phyloP scores from a whole-genome alignment of 2,888 invertebrate genomes.

The Drosophila kanekoi region DNA sequence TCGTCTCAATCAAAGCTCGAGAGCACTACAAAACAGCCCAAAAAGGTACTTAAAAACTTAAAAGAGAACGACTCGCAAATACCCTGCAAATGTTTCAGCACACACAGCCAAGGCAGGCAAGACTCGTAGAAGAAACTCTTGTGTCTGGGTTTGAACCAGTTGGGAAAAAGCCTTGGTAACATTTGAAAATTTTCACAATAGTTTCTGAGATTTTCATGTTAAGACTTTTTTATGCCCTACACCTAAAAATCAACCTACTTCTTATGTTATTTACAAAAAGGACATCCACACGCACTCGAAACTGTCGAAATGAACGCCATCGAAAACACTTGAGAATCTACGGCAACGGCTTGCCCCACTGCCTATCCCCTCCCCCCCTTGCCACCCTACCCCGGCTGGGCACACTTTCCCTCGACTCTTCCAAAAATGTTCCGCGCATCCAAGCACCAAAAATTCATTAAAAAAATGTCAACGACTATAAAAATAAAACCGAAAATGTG shows the following conservation, averaged over 20 bases:
- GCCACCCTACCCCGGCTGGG: too few relatives aligned
- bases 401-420: background rate
- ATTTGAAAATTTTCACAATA: too few relatives aligned
- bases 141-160: too few relatives aligned
- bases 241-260: too few relatives aligned
- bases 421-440: conserved; percentile 39
- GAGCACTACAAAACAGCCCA: conserved; percentile 13
- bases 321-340: conserved; percentile 33
- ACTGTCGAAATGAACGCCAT: conserved; percentile 45
- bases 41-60: background rate
- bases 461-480: conserved; percentile 65
- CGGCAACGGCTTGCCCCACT: background rate
- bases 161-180: too few relatives aligned
- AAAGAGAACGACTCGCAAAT: background rate
- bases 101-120: background rate
- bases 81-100: background rate
- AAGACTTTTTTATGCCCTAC: too few relatives aligned
- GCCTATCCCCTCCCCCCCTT: background rate
- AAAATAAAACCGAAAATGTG: conserved; percentile 47
- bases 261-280: conserved; percentile 6
- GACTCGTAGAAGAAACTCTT: background rate
- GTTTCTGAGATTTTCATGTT: too few relatives aligned
- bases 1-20: conserved; percentile 42
- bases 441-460: conserved; percentile 58
- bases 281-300: conserved; percentile 40